Base-by-base conservation (phyloP, 2,113 vertebrate species). In the Callionymus lyra region DNA sequence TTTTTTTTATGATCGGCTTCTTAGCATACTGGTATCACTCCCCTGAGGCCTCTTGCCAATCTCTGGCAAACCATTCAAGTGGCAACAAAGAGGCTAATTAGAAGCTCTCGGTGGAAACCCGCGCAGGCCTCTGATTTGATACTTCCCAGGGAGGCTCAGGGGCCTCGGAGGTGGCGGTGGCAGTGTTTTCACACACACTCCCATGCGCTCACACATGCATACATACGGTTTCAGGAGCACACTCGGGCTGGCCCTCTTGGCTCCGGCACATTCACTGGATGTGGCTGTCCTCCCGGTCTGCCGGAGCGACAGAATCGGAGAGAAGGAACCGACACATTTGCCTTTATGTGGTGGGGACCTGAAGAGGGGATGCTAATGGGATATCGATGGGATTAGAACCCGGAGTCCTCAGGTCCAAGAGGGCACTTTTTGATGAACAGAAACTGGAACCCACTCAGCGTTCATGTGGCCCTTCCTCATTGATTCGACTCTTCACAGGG, bases 1-100 rank as follows among this genome's bases (percentile, higher is more conserved):
- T 68, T 80, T 27, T 27, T 27, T 79, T 82, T 80, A 74, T 70
- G 73, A 79, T 54, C 42, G 70, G 64, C 74, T 68, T 74, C 69
- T 70, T 80, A 76, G 47, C 4, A 47, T 72, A 63, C 72, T 56
- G n/a, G n/a, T 60, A 63, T 54, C 31, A 41, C 79, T 85, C 80
- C 59, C 38, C 48, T 12, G 41, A 73, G 82, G 72, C 72, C 74
- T 67, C 76, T 81, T 39, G 48, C 73, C 66, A 41, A 43, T 59
- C 76, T 78, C 47, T 60, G 76, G 79, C 55, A 36, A 68, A 47
- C 67, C 48, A 45, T 71, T 80, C 81, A 77, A 74, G 76, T 69
- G 47, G 66, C 82, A 83, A 85, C 79, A 72, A 86, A 89, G 79
- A 79, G 81, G 80, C 79, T 85, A 86, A 86, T 79, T 80, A 88